Conservation (phyloP, 2,888 invertebrate species). For the Lapara coniferarum region DNA sequence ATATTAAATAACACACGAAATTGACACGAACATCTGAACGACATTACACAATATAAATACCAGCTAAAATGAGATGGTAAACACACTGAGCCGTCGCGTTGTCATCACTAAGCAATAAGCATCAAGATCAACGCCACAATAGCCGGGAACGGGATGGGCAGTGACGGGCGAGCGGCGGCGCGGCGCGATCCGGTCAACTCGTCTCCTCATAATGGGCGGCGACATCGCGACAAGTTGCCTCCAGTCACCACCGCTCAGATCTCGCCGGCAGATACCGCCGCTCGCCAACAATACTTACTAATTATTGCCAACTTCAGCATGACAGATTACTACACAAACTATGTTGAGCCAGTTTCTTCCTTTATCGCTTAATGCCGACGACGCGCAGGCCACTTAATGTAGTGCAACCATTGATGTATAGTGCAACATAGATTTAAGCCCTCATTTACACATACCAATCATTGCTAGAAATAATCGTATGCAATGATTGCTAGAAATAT, state of each 20-base stretch:
- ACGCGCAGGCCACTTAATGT: too few species aligned
- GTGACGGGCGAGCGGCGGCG: background rate
- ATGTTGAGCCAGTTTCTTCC: too few species aligned
- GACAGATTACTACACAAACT: conserved; percentile 2
- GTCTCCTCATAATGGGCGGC: conserved; percentile 1
- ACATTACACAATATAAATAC: too few species aligned
- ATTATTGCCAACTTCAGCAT: background rate
- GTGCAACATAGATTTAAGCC: background rate
- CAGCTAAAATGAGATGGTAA: background rate
- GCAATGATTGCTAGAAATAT: too few species aligned
- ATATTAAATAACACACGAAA: too few species aligned
- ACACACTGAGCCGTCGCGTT: background rate
- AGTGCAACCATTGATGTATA: too few species aligned
- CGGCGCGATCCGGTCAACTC: background rate
- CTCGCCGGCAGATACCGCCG: background rate
- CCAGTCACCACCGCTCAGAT: background rate
- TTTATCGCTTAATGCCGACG: too few species aligned
- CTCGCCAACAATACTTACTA: background rate
- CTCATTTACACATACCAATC: background rate
- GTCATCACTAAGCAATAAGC: background rate
- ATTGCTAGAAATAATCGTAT: background rate
- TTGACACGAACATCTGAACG: too few species aligned
- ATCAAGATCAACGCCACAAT: background rate
- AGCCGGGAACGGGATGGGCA: background rate
- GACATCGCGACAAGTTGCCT: background rate